Percentiles rank a stretch among this genome's conserved stretches.
These are phyloP conservation scores for Pentamera pediparva DNA, from an alignment of 53 echinoderm and acorn worm genomes.

Conservation along the genomic window DNA sequence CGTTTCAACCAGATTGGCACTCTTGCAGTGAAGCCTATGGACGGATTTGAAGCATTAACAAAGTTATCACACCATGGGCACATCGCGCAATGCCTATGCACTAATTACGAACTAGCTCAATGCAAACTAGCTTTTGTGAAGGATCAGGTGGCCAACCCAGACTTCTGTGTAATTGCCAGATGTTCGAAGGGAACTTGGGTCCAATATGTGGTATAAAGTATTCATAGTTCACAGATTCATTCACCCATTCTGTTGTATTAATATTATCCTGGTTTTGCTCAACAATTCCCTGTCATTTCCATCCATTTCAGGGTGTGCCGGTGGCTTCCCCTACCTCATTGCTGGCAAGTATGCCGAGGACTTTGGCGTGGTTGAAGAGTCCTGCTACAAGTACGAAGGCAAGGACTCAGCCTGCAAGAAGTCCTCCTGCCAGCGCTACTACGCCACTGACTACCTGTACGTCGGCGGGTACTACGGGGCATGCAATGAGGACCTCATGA, in stretches of 20 bases:
- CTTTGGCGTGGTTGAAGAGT: slow-evolving; percentile 78
- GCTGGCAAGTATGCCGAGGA: slow-evolving; percentile 95
- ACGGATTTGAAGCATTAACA: no score
- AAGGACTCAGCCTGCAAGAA: slow-evolving; percentile 56
- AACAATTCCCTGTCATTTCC: neutral
- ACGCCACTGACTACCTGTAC: slow-evolving; percentile 79
- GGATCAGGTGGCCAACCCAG: no score
- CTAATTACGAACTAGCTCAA: no score
- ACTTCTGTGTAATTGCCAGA: no score
- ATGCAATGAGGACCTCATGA: slow-evolving; percentile 91
- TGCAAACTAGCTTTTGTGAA: no score
- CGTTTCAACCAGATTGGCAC: no score
- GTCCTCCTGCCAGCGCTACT: slow-evolving; percentile 62
- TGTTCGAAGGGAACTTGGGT: no score
- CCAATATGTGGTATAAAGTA: no score
- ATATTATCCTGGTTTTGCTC: no score
- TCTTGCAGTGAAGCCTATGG: neutral
- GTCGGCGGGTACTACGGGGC: slow-evolving; percentile 87
- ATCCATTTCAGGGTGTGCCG: slow-evolving; percentile 57
- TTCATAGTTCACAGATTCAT: no score
- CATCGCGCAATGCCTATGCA: no score
- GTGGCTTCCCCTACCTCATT: slow-evolving; percentile 85
- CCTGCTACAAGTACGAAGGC: slow-evolving; percentile 71
- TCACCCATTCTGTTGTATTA: neutral
- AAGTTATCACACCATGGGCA: no score